Base-by-base conservation (phyloP, 1,140 invertebrate genomes). In the Chrysoperla carnea region DNA sequence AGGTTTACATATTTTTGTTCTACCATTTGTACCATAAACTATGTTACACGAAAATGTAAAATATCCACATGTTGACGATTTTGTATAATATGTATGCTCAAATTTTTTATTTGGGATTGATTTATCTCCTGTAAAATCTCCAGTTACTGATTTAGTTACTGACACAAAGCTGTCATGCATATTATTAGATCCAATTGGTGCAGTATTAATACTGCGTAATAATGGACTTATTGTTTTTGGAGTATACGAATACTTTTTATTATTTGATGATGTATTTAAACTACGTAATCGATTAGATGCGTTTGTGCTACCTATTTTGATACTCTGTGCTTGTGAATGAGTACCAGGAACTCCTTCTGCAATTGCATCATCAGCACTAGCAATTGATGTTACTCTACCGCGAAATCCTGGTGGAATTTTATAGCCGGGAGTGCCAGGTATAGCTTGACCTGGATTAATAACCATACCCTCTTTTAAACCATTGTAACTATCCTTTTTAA, bases 41-140 rank as follows among this genome's bases (percentile, higher is more conserved):
- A 81, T 71, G 29, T 82, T 82, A 51, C 82, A 86, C 0, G 80
- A 78, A 55, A 86, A 85, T 4, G 82, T 84, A 48, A 85, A 85
- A 52, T 84, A 84, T 28, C 84, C 84, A 58, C 82, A 87, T 0
- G 78, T 84, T 3, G 81, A 84, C 11, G 81, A 83, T 56, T 87
- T 85, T 0, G 80, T 84, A 45, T 84, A 87, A 60, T 85, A 85
- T 13, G 81, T 45, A 76, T 76, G n/a, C 75, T 68, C 69, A 58
- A 76, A 74, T 55, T 75, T 76, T 39, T 71, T 65, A 37, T 75
- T 72, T 45, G 62, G 63, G 1, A 58, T 53, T 31, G 67, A 50
- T 44, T 61, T 64, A 47, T 68, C 68, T 40, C 59, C 65, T 46
- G 71, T 68, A 40, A 75, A 71, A 47, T 73, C 75, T 11, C 81